phyloP scores from a whole-genome alignment of 2,797 vertebrate genomes.

The Coilia nasus region DNA sequence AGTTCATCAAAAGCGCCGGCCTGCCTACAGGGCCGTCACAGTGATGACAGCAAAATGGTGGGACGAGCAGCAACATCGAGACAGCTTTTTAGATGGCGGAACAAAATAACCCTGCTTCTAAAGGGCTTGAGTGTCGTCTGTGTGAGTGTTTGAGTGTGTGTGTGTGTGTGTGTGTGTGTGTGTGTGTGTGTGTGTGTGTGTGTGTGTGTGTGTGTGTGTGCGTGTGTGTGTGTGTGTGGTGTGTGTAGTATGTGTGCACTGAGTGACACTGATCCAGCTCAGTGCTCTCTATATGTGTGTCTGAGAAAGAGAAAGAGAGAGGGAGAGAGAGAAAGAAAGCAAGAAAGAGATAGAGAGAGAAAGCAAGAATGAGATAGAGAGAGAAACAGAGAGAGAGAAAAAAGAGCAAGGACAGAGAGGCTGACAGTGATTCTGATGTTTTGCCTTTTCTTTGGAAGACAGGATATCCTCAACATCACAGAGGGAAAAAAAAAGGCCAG shows the following conservation, averaged over 20 bases:
- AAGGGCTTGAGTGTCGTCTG: neutral
- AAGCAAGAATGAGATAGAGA: too few species aligned
- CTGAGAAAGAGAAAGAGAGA: neutral
- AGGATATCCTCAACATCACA: neutral
- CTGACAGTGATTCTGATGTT: neutral
- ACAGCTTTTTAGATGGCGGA: constrained; percentile 25
- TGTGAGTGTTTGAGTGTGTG: neutral
- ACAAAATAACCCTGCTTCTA: constrained; percentile 23
- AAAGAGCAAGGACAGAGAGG: neutral
- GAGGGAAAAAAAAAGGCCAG: neutral
- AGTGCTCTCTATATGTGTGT: neutral
- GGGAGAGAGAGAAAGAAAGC: neutral
- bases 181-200: neutral
- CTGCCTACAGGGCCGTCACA: constrained; percentile 30
- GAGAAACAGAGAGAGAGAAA: neutral
- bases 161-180: neutral
- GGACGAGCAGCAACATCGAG: constrained; percentile 34
- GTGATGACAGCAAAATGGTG: constrained; percentile 40
- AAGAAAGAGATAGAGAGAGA: neutral
- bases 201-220: neutral
- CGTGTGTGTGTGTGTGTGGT: neutral
- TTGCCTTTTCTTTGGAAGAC: neutral
- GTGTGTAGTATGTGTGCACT: neutral
- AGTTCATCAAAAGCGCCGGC: constrained; percentile 12
- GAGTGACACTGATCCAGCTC: neutral